Evolutionary conservation across 2,113 vertebrate species (phyloP), one percentile per base, ranked within the genome.

Genomic region (Nycticebus coucang): DNA sequence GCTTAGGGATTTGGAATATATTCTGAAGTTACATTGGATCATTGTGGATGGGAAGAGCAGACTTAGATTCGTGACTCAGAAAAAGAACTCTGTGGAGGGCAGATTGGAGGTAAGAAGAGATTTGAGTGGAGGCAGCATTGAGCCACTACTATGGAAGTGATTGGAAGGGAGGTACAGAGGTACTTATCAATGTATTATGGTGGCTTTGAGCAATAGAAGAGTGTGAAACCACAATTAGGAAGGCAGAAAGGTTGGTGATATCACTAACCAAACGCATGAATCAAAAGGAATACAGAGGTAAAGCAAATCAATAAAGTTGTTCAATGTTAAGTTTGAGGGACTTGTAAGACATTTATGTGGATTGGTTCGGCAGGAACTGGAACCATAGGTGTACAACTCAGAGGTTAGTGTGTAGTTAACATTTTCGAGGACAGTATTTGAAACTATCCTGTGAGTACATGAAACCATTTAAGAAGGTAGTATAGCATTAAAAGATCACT

Each of bases 51-150:
- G 79, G 9, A 89, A 71, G 7, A 60, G 84, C 30, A 60, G 4
- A 60, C n/a, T 88, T 72, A 91, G 35, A 62, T 75, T 55, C 88
- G 59, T 62, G 28, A 57, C 89, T 92, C 11, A 81, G 41, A 50
- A 91, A 93, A 88, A 93, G 62, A 91, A 79, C 37, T 94, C 57
- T 77, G 21, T 60, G 35, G 53, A 89, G 68, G 55, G 53, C 78
- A 93, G 53, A 74, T 7, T 66, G 30, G 14, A 59, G 15, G 4
- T 82, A 91, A 33, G 26, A 93, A 69, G 82, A 28, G 26, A 75
- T 50, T 75, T 30, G 28, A 33, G 75, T 45, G 28, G 33, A 13
- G 37, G 50, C 28, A 86, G 28, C 24, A 69, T 15, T 75, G 72
- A 91, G 18, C 5, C 17, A 35, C n/a, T 35, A 72, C 7, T 81